Percentiles rank a stretch among this genome's conserved stretches.
These are phyloP conservation scores for Mesocricetus auratus DNA, from an alignment of 2,113 vertebrate genomes.

Conservation along the genomic window DNA sequence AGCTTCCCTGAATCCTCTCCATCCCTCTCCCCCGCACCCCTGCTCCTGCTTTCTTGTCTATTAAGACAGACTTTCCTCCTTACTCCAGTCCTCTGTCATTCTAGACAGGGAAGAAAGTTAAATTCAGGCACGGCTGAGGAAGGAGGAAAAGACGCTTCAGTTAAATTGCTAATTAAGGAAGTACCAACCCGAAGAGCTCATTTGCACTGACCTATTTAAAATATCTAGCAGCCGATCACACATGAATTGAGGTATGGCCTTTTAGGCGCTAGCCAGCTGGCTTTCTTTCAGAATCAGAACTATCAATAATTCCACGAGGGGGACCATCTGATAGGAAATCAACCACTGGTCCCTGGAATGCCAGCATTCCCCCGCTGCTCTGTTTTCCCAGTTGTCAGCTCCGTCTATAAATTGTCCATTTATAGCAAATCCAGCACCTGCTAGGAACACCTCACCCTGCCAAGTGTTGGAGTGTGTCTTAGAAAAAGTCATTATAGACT, in stretches of 20 bases:
- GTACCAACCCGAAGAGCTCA: constrained; percentile 6
- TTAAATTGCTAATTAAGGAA: constrained; percentile 54
- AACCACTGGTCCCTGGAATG: constrained; percentile 83
- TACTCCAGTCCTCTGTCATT: not conserved
- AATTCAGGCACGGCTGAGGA: constrained; percentile 8
- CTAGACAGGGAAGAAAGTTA: constrained; percentile 38
- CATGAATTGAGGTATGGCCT: constrained; percentile 47
- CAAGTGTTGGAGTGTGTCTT: constrained; percentile 77
- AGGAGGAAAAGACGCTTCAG: constrained; percentile 45
- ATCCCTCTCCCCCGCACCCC: rapidly evolving
- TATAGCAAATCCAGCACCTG: constrained; percentile 91
- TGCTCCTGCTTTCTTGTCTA: not conserved
- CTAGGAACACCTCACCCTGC: constrained; percentile 86
- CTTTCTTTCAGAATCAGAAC: constrained; percentile 46
- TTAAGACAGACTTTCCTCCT: not conserved
- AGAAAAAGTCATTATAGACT: constrained; percentile 61
- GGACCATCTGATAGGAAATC: constrained; percentile 79
- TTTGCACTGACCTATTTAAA: constrained; percentile 66
- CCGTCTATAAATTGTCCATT: constrained; percentile 90
- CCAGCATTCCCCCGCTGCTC: constrained; percentile 70
- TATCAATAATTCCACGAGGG: constrained; percentile 63
- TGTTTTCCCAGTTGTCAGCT: constrained; percentile 91
- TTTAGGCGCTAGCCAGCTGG: constrained; percentile 66
- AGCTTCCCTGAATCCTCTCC: not conserved
- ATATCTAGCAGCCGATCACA: not conserved